Base-by-base conservation (phyloP, 1,140 invertebrate genomes). In the Habropoda laboriosa region DNA sequence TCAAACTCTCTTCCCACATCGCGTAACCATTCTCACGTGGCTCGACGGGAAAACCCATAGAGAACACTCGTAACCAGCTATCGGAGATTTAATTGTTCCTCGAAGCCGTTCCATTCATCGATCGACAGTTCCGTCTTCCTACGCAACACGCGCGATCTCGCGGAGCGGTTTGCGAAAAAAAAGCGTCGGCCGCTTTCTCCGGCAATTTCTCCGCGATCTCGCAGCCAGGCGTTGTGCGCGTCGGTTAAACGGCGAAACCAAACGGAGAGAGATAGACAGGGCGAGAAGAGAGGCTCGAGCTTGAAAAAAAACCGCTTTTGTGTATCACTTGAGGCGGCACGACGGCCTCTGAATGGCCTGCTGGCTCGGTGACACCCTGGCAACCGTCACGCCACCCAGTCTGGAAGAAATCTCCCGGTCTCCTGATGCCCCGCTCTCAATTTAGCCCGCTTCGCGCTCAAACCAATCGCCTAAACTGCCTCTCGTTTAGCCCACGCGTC, bases 241-340 rank as follows among this genome's bases (percentile, higher is more conserved):
- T 27, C 42, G 35, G 24, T 71, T 57, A 42, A 18, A 38, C 30
- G n/a, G 3, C 32, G 18, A 32, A 16, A 13, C 2, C 3, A 12
- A 21, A 35, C 4, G 16, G 18, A 45, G 12, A 35, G 13, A n/a
- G 16, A 1, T 4, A 38, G 38, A 66, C 16, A 32, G 21, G 18
- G n/a, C 16, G 18, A 47, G 27, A 2, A 35, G 30, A 35, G 55
- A 4, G 13, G n/a, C 60, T n/a, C n/a, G n/a, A n/a, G n/a, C n/a
- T n/a, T n/a, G n/a, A n/a, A n/a, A 10, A 21, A 42, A 40, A 42
- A 7, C n/a, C 57, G 83, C 83, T 63, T 86, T 86, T 86, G 84
- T 86, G 64, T 79, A 84, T 86, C 82, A 86, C 84, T 86, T 86
- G 79, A 86, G 74, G 70, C 79, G 79, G 74, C 84, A 78, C 55